Evolutionary conservation across 2,113 vertebrate species (phyloP), one percentile per base, ranked within the genome.

Genomic region (Boleophthalmus pectinirostris): DNA sequence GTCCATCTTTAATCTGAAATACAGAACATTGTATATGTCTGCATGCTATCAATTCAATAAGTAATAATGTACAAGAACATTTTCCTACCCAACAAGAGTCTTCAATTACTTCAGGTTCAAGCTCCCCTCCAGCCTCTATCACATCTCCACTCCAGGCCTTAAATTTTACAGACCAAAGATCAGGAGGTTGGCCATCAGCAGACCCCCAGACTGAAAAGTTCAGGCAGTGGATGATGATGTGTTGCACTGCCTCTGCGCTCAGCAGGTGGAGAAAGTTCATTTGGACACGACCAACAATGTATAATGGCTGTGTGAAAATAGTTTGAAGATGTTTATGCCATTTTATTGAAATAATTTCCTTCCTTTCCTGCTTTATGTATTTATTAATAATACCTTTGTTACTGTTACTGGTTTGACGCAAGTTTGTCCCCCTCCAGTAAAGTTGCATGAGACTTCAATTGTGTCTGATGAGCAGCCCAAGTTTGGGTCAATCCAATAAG

Each of bases 401-500:
- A 94, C 90, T 0, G 96, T 96, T 91, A 97, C 82, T 80, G 97
- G 97, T 81, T 93, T 96, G 54, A 99, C 92, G 80, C 97, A 99
- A 0, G 97, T 99, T 85, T 97, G 95, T 61, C 97, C 97, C 10
- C 95, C 97, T 0, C 93, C 95, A 6, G 95, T 96, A 89, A 99
- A 98, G 92, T 96, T 98, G 68, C 97, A 99, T 75, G 87, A 94
- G 87, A 98, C 97, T 90, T 98, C 93, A 5, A 99, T 96, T 79
- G 94, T 96, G 83, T 99, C 97, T 0, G 97, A 97, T 0, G 94
- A 94, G 81, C 96, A 98, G 90, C 97, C 97, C 14, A 98, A 93
- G 66, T 99, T 99, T 1, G 97, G 97, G 81, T 99, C 97, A 61
- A 99, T 97, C 97, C 97, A 99, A 89, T 97, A 99, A 90, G 93